Evolutionary conservation across 2,888 invertebrate species (phyloP).

Genomic region (Lacanobia wlatinum): DNA sequence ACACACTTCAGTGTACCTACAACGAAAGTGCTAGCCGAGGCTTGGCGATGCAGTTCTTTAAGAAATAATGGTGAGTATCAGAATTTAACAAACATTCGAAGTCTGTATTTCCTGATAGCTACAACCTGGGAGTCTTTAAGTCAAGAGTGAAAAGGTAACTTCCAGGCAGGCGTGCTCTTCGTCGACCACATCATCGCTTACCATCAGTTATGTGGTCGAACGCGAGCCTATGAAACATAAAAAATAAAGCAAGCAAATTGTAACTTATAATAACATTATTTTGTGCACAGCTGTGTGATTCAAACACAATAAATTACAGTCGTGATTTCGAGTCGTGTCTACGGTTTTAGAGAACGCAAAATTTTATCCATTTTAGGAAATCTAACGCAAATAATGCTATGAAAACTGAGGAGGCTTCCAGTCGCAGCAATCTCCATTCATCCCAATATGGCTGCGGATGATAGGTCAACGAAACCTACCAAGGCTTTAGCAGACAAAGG

Average conservation of each 20-base stretch:
- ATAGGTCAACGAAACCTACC: neutral
- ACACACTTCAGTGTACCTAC: neutral
- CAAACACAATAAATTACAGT: neutral
- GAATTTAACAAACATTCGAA: too few species aligned
- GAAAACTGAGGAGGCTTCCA: neutral
- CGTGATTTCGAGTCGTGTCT: constrained; percentile 17
- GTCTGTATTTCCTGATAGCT: too few species aligned
- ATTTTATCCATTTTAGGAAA: constrained; percentile 3
- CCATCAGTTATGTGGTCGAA: too few species aligned
- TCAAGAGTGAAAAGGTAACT: too few species aligned
- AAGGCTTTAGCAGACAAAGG: neutral
- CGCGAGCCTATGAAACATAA: neutral
- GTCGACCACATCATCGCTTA: too few species aligned
- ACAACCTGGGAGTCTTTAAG: too few species aligned
- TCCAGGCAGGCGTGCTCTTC: too few species aligned
- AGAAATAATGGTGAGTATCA: too few species aligned
- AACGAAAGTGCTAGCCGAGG: too few species aligned
- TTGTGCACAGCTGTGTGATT: neutral
- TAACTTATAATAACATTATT: neutral
- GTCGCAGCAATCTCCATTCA: neutral
- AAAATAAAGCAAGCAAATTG: neutral
- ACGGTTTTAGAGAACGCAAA: neutral
- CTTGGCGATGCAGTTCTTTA: too few species aligned
- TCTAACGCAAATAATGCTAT: constrained; percentile 9
- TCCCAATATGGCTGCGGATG: neutral